phyloP scores from a whole-genome alignment of 2,797 vertebrate genomes.

The Natrix natrix region DNA sequence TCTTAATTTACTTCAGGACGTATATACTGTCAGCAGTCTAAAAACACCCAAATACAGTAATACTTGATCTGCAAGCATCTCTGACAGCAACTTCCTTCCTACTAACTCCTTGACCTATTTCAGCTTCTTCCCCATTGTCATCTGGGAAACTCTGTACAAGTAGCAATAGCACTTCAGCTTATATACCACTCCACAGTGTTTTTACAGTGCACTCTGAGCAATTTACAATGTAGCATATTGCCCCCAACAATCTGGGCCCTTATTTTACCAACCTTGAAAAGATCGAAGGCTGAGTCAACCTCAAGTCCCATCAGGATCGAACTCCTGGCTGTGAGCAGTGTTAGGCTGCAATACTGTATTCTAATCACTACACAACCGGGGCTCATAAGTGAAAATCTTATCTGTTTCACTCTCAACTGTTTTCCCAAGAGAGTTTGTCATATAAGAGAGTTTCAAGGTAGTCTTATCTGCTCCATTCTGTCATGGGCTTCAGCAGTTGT shows the following conservation, averaged over 20 bases:
- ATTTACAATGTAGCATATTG: background rate
- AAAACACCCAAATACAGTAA: background rate
- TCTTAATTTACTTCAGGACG: background rate
- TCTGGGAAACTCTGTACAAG: background rate
- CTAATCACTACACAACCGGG: background rate
- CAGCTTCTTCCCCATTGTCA: background rate
- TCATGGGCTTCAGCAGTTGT: background rate
- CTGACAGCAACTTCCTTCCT: background rate
- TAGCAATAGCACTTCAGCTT: background rate
- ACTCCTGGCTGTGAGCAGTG: background rate
- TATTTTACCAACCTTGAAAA: background rate
- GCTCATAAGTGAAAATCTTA: background rate
- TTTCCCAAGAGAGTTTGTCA: background rate
- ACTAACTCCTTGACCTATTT: background rate
- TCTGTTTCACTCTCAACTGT: background rate
- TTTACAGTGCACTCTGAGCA: background rate
- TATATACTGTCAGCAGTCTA: background rate
- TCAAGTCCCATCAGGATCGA: background rate
- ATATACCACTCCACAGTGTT: background rate
- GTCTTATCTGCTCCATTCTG: background rate
- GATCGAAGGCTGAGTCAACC: background rate
- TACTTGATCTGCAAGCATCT: background rate
- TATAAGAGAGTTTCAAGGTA: background rate
- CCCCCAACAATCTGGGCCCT: too few species aligned
- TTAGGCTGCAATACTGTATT: background rate